phyloP scores from a whole-genome alignment of 2,113 vertebrate genomes.

The Syngnathus floridae region DNA sequence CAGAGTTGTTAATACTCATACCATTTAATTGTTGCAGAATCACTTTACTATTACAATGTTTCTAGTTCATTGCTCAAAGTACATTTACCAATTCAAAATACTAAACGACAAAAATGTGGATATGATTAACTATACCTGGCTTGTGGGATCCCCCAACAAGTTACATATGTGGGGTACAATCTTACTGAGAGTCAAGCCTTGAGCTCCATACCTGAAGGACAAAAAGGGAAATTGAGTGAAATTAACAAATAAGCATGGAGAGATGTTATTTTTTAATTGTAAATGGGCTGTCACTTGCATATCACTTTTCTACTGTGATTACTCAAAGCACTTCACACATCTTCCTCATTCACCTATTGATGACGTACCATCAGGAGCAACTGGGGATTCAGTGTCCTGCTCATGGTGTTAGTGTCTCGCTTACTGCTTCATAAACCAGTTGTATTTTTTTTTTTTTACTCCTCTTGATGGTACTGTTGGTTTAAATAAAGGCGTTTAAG shows the following conservation, averaged over 20 bases:
- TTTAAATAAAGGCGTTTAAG: too few species aligned
- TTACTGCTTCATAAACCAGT: too few species aligned
- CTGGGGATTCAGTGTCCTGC: too few species aligned
- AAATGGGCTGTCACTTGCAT: too few species aligned
- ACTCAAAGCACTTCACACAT: too few species aligned
- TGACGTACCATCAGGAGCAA: too few species aligned
- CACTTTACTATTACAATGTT: background rate
- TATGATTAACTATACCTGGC: constrained; percentile 77
- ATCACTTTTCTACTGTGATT: too few species aligned
- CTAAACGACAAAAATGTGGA: background rate
- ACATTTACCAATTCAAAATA: background rate
- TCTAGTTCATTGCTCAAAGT: background rate
- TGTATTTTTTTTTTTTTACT: too few species aligned
- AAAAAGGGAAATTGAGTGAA: background rate
- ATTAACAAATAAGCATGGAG: background rate
- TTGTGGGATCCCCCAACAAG: constrained; percentile 93
- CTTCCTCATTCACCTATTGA: too few species aligned
- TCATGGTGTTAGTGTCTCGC: too few species aligned
- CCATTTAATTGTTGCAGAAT: background rate
- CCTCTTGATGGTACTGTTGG: too few species aligned
- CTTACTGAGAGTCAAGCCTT: constrained; percentile 95
- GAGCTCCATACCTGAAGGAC: constrained; percentile 86
- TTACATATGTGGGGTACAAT: constrained; percentile 99
- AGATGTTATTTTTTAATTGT: background rate
- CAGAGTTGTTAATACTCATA: background rate